phyloP scores from a whole-genome alignment of 2,797 vertebrate genomes.

The Dermochelys coriacea region DNA sequence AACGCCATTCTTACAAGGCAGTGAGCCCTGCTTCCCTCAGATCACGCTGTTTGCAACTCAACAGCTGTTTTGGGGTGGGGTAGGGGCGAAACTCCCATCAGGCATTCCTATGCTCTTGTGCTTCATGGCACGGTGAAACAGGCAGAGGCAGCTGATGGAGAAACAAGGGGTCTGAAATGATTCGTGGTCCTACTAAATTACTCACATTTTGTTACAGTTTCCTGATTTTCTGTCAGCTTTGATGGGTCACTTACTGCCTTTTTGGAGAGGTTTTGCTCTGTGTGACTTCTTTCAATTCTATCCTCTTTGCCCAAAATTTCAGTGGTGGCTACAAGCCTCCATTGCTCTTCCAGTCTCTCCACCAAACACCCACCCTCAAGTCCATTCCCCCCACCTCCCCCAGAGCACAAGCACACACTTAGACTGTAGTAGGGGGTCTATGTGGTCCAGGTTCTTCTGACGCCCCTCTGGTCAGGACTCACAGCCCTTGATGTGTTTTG shows the following conservation, averaged over 20 bases:
- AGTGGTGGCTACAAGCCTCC: conserved; percentile 10
- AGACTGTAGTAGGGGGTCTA: not conserved
- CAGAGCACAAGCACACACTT: not conserved
- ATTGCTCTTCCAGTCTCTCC: conserved; percentile 26
- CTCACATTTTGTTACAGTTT: conserved; percentile 45
- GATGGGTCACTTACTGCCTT: not conserved
- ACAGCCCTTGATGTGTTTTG: not conserved
- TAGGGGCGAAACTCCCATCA: conserved; percentile 16
- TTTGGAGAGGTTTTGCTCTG: conserved; percentile 50
- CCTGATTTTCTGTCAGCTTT: conserved; percentile 21
- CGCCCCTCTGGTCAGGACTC: not conserved
- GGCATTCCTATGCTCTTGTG: conserved; percentile 43
- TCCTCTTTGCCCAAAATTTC: conserved; percentile 15
- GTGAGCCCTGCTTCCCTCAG: conserved; percentile 13
- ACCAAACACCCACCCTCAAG: not conserved
- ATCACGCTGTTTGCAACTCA: conserved; percentile 42
- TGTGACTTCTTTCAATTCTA: conserved; percentile 1
- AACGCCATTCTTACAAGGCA: conserved; percentile 7
- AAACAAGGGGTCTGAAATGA: conserved; percentile 13
- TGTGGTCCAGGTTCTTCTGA: not conserved
- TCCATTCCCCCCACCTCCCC: conserved; percentile 9
- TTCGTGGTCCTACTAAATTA: conserved; percentile 42
- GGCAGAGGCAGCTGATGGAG: conserved; percentile 9
- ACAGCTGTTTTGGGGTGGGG: conserved; percentile 51
- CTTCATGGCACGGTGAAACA: conserved; percentile 32